Conservation (phyloP, 2,888 invertebrate species). For the Melipona bicolor region DNA sequence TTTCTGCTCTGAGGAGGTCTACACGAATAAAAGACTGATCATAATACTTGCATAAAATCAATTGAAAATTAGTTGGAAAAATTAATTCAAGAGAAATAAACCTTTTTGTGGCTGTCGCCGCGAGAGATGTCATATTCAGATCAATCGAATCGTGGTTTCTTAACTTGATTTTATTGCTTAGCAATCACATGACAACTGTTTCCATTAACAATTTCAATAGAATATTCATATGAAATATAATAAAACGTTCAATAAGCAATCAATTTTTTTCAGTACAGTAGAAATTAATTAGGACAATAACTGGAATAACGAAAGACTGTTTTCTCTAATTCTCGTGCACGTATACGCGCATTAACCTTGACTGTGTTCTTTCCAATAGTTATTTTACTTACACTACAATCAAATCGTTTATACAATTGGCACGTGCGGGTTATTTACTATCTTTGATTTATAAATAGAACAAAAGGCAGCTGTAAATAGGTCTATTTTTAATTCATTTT, state of each 20-base stretch:
- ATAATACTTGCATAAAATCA: not conserved
- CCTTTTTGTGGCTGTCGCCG: conserved; percentile 50
- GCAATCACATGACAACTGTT: conserved; percentile 15
- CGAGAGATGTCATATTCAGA: conserved; percentile 52
- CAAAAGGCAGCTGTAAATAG: conserved; percentile 12
- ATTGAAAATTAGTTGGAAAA: conserved; percentile 3
- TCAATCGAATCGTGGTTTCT: conserved; percentile 1
- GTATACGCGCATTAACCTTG: conserved; percentile 44
- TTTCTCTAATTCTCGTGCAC: conserved; percentile 13
- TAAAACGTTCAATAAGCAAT: not conserved
- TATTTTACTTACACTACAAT: conserved; percentile 34
- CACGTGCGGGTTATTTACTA: conserved; percentile 18
- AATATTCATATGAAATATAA: not conserved
- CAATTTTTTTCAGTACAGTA: conserved; percentile 10
- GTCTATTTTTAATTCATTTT: conserved; percentile 1
- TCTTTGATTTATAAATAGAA: conserved; percentile 48
- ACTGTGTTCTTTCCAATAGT: conserved; percentile 27
- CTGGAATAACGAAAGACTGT: conserved; percentile 22
- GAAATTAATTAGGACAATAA: conserved; percentile 15
- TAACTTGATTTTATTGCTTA: conserved; percentile 11
- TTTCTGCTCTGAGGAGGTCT: conserved; percentile 54
- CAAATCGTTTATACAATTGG: conserved; percentile 42
- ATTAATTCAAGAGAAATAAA: conserved; percentile 26
- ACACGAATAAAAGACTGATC: not conserved
- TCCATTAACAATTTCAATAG: not conserved